Base-by-base conservation (phyloP, 2,797 vertebrate genomes). In the Anabas testudineus region DNA sequence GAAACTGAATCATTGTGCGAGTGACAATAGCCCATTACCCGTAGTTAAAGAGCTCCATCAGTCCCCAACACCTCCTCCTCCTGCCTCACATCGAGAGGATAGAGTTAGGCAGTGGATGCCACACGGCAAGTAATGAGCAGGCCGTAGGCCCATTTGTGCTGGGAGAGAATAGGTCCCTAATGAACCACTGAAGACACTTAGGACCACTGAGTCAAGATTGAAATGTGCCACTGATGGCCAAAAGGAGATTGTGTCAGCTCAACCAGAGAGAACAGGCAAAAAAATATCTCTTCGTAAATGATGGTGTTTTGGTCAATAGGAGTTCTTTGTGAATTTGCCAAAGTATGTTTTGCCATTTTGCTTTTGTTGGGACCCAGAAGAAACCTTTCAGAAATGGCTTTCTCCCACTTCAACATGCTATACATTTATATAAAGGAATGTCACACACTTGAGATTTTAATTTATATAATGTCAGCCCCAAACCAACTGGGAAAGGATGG, bases 11-110 rank as follows among this genome's bases (percentile, higher is more conserved):
- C 81, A 87, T 61, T 75, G 83, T 84, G 78, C 63, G 87, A 87
- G 87, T 76, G 51, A 83, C 86, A 88, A 82, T 81, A 87, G 71
- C 68, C 84, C 74, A 89, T 90, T 88, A 88, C 79, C 85, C 71
- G 66, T 59, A 91, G 83, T 88, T 88, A 91, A 88, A 87, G 83
- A 87, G 83, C 84, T 85, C 81, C 86, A 89, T 89, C 85, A 85
- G 83, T 78, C 53, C 65, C 75, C 16, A 15, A 73, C 79, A 71
- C 74, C 77, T 76, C 61, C 55, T 67, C 63, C 65, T 69, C 60
- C 51, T 43, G 58, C 69, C 76, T 70, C 81, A 76, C 52, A 26
- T 81, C 80, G 80, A 84, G 80, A 78, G 60, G 60, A 82, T 71
- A 4, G 53, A 81, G 80, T 67, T 51, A 71, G 76, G 75, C 81